Evolutionary conservation across 2,888 invertebrate genomes (phyloP), one percentile per base, ranked within the genome.

Genomic region (Ochlodes sylvanus): DNA sequence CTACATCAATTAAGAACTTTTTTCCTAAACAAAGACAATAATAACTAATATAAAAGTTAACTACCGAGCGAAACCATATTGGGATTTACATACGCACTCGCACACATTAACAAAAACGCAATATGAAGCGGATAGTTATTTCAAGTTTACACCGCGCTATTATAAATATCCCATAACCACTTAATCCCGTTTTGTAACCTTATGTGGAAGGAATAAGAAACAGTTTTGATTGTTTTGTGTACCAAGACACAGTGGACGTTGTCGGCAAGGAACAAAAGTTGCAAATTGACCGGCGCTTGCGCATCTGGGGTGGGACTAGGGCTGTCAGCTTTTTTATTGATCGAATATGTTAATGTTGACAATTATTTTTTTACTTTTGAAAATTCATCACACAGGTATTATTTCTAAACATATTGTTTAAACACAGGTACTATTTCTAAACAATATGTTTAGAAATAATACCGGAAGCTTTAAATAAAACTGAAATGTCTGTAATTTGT

Each of bases 251-350:
- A 19, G 4, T 15, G 64, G 41, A 69, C 68, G 47, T 52, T 17
- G 60, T 44, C 60, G 47, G 60, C 47, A 27, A 27, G 44, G 63
- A 58, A 69, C 81, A 81, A 84, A 79, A 81, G 82, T 75, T 77
- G 77, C 73, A 78, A 82, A 83, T 83, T 81, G 80, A 76, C 76
- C 77, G 80, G 82, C 84, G 82, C 82, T 70, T 75, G 79, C 75
- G 75, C 77, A 77, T 75, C 73, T 75, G 68, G 63, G 64, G 67
- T 70, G 66, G 9, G 52, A 52, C 14, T 27, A 52, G 52, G 52
- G 52, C 19, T 50, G 50, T 12, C 50, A 50, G 12, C 9, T 50
- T 50, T 50, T 50, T 47, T 19, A 47, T 47, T 47, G 1, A 2
- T 15, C 17, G 17, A 9, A 7, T 17, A 9, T 47, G 17, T 7